Base-by-base conservation (phyloP, 2,797 vertebrate genomes). In the Falco naumanni region DNA sequence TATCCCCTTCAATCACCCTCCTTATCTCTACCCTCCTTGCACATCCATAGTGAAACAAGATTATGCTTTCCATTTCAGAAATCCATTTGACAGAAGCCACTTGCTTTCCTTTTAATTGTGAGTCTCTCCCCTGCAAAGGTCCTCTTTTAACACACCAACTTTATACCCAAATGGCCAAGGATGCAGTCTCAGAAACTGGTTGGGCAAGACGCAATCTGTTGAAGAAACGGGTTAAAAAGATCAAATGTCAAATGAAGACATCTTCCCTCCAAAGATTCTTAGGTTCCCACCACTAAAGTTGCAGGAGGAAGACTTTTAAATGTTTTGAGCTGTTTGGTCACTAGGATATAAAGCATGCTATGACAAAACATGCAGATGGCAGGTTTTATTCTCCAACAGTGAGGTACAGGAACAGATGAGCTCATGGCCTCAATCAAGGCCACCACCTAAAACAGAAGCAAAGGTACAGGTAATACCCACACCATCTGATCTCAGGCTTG, bases 401-500 rank as follows among this genome's bases (percentile, higher is more conserved):
- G 3, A 78, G n/a, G 43, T 5, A 45, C 21, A 24, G 10, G 24
- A 84, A 33, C 26, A 70, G 37, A 59, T 1, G 2, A 51, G 10
- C 29, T 57, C 53, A 64, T 7, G 39, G 47, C 50, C 22, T 71
- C 33, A 78, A 6, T 45, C 54, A 93, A 72, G 21, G 34, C 31
- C 53, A 87, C 19, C 26, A 89, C 48, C 6, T 19, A 72, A 66
- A 59, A 34, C 17, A 86, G 54, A 48, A 84, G 19, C 13, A 83
- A 84, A 90, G 33, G 43, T 19, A 26, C 16, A 24, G 50, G n/a
- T 20, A 66, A 84, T 54, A 79, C 4, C 16, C 6, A 15, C 31
- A 26, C 15, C 20, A 54, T 50, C 17, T 1, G 2, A 51, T 60
- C 33, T 74, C 39, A 63, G 0, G 0, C 25, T 82, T 69, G 2